phyloP scores from a whole-genome alignment of 2,888 invertebrate genomes.

The Trissolcus japonicus region DNA sequence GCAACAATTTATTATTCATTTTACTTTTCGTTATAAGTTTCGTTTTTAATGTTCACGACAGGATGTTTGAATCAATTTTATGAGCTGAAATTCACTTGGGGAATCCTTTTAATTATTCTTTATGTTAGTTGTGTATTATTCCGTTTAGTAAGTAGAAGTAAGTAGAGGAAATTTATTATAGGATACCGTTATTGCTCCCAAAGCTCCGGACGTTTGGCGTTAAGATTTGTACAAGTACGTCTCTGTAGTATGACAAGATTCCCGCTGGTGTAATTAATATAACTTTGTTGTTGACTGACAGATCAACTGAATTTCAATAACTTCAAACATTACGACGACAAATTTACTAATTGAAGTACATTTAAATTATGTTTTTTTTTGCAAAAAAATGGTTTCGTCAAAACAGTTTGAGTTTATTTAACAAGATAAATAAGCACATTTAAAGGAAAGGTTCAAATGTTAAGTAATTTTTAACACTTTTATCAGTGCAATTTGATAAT shows the following conservation, averaged over 20 bases:
- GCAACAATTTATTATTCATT: no score
- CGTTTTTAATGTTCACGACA: no score
- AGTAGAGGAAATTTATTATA: background rate
- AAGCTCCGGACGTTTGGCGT: constrained; percentile 15
- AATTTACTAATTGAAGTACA: constrained; percentile 45
- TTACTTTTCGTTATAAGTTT: no score
- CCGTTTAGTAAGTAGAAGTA: no score
- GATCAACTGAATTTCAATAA: constrained; percentile 47
- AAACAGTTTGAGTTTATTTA: background rate
- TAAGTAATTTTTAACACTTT: no score
- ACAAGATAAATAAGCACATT: no score
- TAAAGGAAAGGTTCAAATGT: no score
- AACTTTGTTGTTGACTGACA: constrained; percentile 38
- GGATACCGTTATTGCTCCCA: constrained; percentile 14
- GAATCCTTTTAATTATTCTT: background rate
- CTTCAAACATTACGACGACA: constrained; percentile 30
- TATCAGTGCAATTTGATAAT: no score
- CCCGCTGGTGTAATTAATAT: constrained; percentile 38
- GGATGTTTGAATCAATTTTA: no score
- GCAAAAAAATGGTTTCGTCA: background rate
- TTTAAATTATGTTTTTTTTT: background rate
- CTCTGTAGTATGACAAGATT: constrained; percentile 27
- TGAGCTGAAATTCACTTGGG: background rate
- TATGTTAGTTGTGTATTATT: no score
- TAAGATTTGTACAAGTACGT: constrained; percentile 34